Percentiles rank a stretch among this genome's conserved stretches.
These are phyloP conservation scores for Euphydryas editha DNA, from an alignment of 2,888 invertebrate genomes.

Conservation along the genomic window DNA sequence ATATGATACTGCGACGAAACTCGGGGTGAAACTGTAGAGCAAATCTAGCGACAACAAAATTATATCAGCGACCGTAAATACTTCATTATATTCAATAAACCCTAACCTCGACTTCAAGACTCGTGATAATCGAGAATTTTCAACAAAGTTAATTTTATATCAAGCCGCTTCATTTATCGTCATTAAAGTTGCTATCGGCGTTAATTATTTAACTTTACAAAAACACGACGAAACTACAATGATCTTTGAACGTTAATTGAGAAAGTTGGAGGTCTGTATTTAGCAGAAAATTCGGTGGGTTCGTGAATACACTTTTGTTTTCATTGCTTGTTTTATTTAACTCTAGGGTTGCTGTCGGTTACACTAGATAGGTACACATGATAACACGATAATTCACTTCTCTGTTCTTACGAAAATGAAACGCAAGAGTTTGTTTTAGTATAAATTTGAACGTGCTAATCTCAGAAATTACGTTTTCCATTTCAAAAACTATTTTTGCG, in stretches of 20 bases:
- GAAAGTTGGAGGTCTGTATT: conserved; percentile 25
- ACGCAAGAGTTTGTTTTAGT: no score
- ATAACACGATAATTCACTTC: no score
- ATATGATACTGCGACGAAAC: no score
- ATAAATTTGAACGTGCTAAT: no score
- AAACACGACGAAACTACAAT: conserved; percentile 29
- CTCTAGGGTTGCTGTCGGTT: no score
- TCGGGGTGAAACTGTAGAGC: no score
- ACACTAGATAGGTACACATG: no score
- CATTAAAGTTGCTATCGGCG: conserved; percentile 15
- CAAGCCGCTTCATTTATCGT: conserved; percentile 12
- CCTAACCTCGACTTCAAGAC: not conserved
- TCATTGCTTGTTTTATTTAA: conserved; percentile 1
- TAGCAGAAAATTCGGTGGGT: conserved; percentile 12
- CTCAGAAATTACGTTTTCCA: no score
- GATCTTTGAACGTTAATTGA: conserved; percentile 32
- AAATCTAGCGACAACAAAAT: not conserved
- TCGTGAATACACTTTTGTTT: conserved; percentile 13
- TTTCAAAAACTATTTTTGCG: no score
- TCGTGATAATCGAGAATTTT: not conserved
- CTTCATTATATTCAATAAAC: not conserved
- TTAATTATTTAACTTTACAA: conserved; percentile 38
- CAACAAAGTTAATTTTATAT: not conserved
- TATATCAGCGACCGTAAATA: not conserved
- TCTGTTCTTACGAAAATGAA: no score